A percentile compares a stretch with the other conserved stretches of the same genome.
Evolutionary conservation across 2,888 invertebrate genomes (phyloP).

Genomic region (Pristionchus maxplancki): DNA sequence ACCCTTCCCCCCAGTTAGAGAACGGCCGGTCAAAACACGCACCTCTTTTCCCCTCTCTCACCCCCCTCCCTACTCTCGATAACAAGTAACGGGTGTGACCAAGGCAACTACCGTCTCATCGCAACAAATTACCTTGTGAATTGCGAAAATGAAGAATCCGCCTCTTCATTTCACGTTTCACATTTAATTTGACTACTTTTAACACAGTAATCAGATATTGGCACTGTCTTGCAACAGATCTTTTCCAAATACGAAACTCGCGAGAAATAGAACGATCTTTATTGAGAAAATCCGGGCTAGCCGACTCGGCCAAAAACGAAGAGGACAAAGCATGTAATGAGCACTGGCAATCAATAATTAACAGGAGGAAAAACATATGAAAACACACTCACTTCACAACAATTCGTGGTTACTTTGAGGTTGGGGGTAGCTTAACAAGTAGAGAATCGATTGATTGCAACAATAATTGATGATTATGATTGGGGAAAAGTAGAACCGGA

Average conservation of each 20-base stretch:
- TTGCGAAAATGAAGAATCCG: too few relatives aligned
- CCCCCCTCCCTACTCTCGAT: neutral
- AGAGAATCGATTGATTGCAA: neutral
- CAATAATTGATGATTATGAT: neutral
- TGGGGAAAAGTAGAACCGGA: neutral
- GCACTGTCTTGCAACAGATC: neutral
- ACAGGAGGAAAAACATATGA: neutral
- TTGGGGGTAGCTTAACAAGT: neutral
- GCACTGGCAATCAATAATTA: neutral
- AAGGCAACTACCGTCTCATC: neutral
- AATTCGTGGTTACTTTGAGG: neutral
- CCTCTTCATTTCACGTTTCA: too few relatives aligned
- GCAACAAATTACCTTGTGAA: neutral
- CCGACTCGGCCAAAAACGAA: neutral
- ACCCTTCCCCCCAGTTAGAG: neutral
- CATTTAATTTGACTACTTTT: too few relatives aligned
- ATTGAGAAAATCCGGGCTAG: neutral
- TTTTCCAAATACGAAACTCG: neutral
- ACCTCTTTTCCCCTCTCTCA: neutral
- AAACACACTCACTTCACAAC: neutral
- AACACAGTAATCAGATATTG: conserved; percentile 3
- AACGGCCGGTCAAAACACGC: too few relatives aligned
- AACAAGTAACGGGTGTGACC: conserved; percentile 12
- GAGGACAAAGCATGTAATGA: neutral
- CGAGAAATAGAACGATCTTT: neutral